Evolutionary conservation across 2,113 vertebrate genomes (phyloP).

Genomic region (Scartelaos histophorus): DNA sequence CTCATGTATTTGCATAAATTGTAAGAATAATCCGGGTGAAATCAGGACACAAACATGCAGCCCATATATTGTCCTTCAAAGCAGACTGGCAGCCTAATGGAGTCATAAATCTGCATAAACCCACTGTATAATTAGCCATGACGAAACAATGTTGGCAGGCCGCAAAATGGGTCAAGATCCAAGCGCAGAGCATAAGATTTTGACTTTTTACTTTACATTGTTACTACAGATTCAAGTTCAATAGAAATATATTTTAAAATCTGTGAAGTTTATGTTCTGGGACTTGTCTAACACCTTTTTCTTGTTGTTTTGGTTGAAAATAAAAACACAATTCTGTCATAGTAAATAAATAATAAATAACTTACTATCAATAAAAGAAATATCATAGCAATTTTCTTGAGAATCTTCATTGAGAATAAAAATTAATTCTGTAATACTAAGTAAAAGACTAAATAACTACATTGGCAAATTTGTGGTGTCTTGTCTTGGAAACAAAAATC

Average conservation of each 20-base stretch:
- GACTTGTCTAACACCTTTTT: neutral
- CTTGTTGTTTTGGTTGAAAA: too few relatives aligned
- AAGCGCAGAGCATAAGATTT: neutral
- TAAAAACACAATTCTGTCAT: too few relatives aligned
- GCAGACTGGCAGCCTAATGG: constrained; percentile 13
- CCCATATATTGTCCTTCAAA: constrained; percentile 12
- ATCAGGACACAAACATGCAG: constrained; percentile 8
- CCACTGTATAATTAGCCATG: constrained; percentile 5
- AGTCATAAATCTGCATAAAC: constrained; percentile 13
- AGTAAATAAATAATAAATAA: too few relatives aligned
- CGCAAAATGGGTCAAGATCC: neutral
- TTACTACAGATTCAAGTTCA: neutral
- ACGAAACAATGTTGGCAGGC: constrained; percentile 7
- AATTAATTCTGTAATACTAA: too few relatives aligned
- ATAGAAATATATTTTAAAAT: neutral
- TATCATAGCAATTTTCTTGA: too few relatives aligned
- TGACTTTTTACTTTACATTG: neutral
- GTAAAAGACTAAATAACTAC: too few relatives aligned
- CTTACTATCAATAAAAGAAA: too few relatives aligned
- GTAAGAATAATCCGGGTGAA: constrained; percentile 6
- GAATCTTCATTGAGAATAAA: too few relatives aligned
- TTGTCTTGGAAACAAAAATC: neutral
- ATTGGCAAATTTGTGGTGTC: too few relatives aligned
- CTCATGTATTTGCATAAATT: neutral
- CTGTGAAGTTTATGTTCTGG: neutral